Evolutionary conservation across 2,113 vertebrate genomes (phyloP).

Genomic region (Poeciliopsis prolifica): DNA sequence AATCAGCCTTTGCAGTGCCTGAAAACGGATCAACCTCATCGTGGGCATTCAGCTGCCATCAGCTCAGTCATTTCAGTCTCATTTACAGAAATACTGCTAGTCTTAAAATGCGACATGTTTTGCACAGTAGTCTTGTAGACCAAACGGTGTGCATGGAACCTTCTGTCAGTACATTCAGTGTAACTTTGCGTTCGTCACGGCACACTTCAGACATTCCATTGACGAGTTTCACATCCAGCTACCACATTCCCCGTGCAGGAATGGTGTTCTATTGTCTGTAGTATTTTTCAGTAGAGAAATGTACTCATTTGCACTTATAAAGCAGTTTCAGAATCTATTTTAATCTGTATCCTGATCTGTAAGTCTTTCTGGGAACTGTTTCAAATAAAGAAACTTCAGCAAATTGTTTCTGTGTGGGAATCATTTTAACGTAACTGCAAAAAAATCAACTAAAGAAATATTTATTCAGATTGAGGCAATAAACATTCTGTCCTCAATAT

Average conservation of each 20-base stretch:
- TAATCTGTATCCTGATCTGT: conserved; percentile 47
- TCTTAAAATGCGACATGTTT: conserved; percentile 50
- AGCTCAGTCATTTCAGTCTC: conserved; percentile 27
- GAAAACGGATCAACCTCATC: conserved; percentile 49
- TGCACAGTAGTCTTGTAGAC: conserved; percentile 65
- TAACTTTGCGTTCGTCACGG: conserved; percentile 21
- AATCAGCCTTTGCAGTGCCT: conserved; percentile 59
- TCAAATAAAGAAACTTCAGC: conserved; percentile 58
- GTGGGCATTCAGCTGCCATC: conserved; percentile 27
- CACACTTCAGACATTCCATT: conserved; percentile 70
- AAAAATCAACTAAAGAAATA: not conserved
- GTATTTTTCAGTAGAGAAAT: conserved; percentile 53
- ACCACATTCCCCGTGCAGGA: conserved; percentile 61
- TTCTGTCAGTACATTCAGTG: conserved; percentile 7
- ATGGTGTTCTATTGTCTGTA: conserved; percentile 30
- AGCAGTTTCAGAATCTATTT: conserved; percentile 53
- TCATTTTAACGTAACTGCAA: not conserved
- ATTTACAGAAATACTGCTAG: conserved; percentile 35
- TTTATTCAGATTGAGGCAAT: not conserved
- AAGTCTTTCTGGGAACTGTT: conserved; percentile 29
- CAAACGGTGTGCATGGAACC: conserved; percentile 62
- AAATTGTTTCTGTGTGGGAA: not conserved
- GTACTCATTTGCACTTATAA: conserved; percentile 62
- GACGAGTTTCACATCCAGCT: conserved; percentile 37
- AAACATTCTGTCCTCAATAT: not conserved